These are phyloP conservation scores for Chaetodon trifasciatus DNA, from an alignment of 2,797 vertebrate genomes.

Conservation along the genomic window DNA sequence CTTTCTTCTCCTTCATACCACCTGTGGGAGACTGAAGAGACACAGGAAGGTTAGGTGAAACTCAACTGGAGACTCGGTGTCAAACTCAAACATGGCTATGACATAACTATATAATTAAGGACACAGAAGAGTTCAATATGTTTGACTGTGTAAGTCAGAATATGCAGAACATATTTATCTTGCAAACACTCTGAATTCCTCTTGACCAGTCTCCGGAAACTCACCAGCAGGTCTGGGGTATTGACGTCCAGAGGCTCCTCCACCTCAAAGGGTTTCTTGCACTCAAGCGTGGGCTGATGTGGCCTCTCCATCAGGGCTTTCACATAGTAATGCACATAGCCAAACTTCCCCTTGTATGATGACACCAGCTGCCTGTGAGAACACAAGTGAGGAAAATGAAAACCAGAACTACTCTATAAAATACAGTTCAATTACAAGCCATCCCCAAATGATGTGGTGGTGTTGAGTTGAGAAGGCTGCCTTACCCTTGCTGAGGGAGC, in stretches of 20 bases:
- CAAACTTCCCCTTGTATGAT: conserved; percentile 96
- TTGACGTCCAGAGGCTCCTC: conserved; percentile 95
- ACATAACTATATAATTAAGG: too few relatives aligned
- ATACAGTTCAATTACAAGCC: neutral
- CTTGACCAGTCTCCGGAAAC: conserved; percentile 19
- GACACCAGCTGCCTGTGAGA: conserved; percentile 91
- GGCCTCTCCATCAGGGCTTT: conserved; percentile 90
- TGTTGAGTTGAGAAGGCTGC: fast-evolving
- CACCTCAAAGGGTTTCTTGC: conserved; percentile 91
- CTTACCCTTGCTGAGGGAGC: conserved; percentile 93
- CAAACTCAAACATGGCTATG: neutral
- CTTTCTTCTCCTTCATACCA: conserved; percentile 95
- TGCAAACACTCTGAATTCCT: too few relatives aligned
- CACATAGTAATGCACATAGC: conserved; percentile 92
- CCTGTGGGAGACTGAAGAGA: conserved; percentile 89
- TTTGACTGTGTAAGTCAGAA: neutral
- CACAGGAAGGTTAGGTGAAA: neutral
- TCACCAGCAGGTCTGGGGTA: conserved; percentile 94
- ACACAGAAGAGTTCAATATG: neutral
- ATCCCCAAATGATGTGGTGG: fast-evolving
- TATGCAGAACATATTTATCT: neutral
- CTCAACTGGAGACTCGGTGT: neutral
- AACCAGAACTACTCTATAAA: neutral
- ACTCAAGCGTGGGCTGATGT: conserved; percentile 83
- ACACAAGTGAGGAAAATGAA: fast-evolving